phyloP scores from a whole-genome alignment of 2,888 invertebrate genomes.

The Hypomecis punctinalis region DNA sequence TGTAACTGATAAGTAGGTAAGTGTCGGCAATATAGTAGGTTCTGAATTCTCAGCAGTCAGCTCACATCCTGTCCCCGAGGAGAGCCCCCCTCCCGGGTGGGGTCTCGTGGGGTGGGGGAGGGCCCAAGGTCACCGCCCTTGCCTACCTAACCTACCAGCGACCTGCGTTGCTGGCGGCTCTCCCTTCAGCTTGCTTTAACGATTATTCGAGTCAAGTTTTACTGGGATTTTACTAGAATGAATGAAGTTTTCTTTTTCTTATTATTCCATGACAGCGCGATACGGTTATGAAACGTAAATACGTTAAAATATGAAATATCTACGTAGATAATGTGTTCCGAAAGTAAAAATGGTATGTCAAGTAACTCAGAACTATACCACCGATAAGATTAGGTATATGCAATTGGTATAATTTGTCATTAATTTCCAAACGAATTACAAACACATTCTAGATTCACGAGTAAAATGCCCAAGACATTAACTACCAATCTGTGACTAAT shows the following conservation, averaged over 20 bases:
- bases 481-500: too few species aligned
- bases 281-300: background rate
- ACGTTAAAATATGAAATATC: too few species aligned
- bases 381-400: too few species aligned
- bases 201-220: slow-evolving; percentile 62
- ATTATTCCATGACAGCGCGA: background rate
- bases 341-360: too few species aligned
- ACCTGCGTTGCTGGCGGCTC: slow-evolving; percentile 72
- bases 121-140: slow-evolving; percentile 80
- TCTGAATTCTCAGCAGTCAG: slow-evolving; percentile 73
- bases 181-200: slow-evolving; percentile 57
- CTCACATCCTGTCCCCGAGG: slow-evolving; percentile 69
- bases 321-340: too few species aligned
- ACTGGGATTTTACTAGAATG: slow-evolving; percentile 35
- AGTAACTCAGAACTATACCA: too few species aligned
- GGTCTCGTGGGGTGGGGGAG: slow-evolving; percentile 46
- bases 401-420: too few species aligned
- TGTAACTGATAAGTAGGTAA: slow-evolving; percentile 42
- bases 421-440: too few species aligned
- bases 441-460: too few species aligned
- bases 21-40: slow-evolving; percentile 58
- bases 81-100: slow-evolving; percentile 41
- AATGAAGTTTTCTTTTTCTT: slow-evolving; percentile 13
- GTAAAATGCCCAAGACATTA: too few species aligned
- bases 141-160: slow-evolving; percentile 75